Conservation (phyloP, 2,888 invertebrate species). For the Cantharis flavilabris region DNA sequence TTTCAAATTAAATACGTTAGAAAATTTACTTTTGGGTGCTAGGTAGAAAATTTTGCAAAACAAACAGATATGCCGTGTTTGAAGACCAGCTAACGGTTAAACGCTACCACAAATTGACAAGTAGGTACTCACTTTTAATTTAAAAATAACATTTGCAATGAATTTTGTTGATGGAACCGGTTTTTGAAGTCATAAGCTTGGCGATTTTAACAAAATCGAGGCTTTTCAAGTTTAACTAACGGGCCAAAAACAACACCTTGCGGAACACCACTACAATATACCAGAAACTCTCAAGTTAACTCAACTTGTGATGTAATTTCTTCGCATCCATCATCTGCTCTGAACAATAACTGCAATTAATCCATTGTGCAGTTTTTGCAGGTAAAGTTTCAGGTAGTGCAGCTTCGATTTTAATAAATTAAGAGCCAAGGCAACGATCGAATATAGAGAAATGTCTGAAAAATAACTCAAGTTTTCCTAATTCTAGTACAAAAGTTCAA, state of each 20-base stretch:
- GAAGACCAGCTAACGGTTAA: not conserved
- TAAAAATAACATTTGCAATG: not conserved
- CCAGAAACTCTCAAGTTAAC: not conserved
- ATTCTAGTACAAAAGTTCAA: slow-evolving; percentile 4
- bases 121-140: not conserved
- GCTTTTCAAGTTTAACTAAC: not conserved
- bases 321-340: not conserved
- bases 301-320: not conserved
- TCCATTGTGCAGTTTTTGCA: not conserved
- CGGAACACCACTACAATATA: not conserved
- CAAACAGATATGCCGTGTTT: not conserved
- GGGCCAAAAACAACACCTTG: not conserved
- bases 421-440: not conserved
- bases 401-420: not conserved
- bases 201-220: not conserved
- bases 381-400: not conserved
- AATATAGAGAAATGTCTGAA: not conserved
- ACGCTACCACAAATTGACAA: not conserved
- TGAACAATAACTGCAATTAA: not conserved
- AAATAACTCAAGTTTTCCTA: not conserved
- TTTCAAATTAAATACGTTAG: not conserved
- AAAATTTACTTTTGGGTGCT: not conserved
- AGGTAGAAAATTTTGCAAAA: not conserved
- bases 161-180: not conserved
- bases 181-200: not conserved